Evolutionary conservation across 2,113 vertebrate genomes (phyloP), one percentile per base, ranked within the genome.

Genomic region (Xiphophorus couchianus): DNA sequence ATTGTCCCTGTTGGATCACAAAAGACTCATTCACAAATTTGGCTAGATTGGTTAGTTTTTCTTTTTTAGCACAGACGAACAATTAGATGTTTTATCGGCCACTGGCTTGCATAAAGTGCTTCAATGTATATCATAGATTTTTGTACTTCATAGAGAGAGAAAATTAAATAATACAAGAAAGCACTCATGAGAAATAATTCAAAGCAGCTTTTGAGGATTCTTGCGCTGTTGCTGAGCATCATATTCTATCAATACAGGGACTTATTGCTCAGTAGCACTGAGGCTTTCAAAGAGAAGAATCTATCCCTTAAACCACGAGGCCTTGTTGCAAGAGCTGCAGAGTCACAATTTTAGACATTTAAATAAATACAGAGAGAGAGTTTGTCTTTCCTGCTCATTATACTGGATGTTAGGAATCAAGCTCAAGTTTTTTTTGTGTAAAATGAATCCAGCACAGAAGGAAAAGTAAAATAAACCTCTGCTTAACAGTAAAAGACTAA

Each of bases 211-310:
- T 1, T 31, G 58, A 81, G 76, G 78, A 79, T 85, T 81, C 87
- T 75, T 69, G 73, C 74, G 69, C 66, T 66, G 72, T 89, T 89
- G 89, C 74, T 89, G 88, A 78, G 77, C 82, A 83, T 86, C 84
- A 89, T 88, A 86, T 84, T 74, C 71, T 84, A 78, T 87, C 84
- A 86, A 88, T 91, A 90, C 78, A 84, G 71, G 42, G 76, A 89
- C 88, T 78, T 87, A 90, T 89, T 90, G 86, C 83, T 82, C 63
- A 61, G 66, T 71, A 90, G 86, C 78, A 78, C 13, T 64, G 65
- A 68, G 78, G 81, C 72, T 79, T 80, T 70, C 62, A 74, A 77
- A 22, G 71, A 83, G 30, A 67, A 86, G 73, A 82, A 82, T 71
- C 71, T 64, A 63, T 72, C 67, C 81, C 80, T 83, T 73, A 78